A percentile compares a stretch with the other conserved stretches of the same genome.
Conservation (phyloP, 2,113 vertebrate species). For the Rhadina sibilatrix region DNA sequence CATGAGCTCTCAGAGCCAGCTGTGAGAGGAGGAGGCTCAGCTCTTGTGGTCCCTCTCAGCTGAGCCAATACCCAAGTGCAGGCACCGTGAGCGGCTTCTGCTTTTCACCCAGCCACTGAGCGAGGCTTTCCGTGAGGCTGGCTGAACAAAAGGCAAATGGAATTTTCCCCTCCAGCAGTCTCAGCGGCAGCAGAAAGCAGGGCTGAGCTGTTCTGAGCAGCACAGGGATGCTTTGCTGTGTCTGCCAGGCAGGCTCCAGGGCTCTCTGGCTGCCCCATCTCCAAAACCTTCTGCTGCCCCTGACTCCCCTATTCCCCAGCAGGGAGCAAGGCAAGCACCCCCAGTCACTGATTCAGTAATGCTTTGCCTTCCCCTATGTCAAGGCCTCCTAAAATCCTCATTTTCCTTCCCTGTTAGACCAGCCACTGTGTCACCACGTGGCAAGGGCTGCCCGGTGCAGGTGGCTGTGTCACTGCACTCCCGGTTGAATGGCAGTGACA, state of each 20-base stretch:
- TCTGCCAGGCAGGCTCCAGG: background rate
- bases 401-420: background rate
- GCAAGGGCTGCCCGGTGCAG: background rate
- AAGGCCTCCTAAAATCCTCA: background rate
- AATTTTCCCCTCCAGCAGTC: conserved; percentile 41
- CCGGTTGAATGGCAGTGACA: rapidly evolving
- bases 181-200: background rate
- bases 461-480: background rate
- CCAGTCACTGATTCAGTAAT: background rate
- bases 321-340: rapidly evolving
- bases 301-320: background rate
- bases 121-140: background rate
- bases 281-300: background rate
- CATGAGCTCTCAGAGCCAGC: background rate
- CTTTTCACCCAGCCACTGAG: background rate
- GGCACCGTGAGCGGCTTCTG: background rate
- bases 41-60: background rate
- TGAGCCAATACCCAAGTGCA: background rate
- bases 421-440: background rate
- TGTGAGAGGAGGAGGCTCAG: background rate
- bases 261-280: background rate
- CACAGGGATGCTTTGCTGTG: background rate
- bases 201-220: background rate
- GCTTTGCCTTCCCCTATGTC: background rate
- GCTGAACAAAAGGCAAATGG: conserved; percentile 32